Percentiles rank a stretch among this genome's conserved stretches.
phyloP scores from a whole-genome alignment of 2,888 invertebrate species.

The Metalampra italica region DNA sequence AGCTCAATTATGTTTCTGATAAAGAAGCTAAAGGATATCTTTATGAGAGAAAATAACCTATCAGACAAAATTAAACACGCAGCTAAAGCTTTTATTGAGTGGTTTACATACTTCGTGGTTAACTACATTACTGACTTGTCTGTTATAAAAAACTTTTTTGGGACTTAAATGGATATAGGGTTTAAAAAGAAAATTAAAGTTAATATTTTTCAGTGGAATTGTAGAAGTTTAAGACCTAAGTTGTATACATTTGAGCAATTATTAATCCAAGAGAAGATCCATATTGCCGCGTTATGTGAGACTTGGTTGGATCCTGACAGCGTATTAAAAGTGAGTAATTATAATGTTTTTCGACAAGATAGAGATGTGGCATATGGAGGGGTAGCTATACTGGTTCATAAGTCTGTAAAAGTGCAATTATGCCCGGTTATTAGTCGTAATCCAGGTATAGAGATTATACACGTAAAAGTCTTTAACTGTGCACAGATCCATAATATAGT shows the following conservation, averaged over 20 bases:
- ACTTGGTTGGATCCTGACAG: constrained; percentile 15
- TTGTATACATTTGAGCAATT: constrained; percentile 3
- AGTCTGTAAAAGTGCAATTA: constrained; percentile 6
- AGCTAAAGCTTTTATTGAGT: background rate
- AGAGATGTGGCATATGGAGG: constrained; percentile 13
- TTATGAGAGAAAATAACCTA: too few relatives aligned
- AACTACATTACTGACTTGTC: too few relatives aligned
- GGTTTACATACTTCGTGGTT: too few relatives aligned
- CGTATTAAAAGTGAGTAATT: constrained; percentile 3
- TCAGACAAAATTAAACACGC: background rate
- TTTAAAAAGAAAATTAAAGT: background rate
- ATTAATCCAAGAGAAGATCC: too few relatives aligned
- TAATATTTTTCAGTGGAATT: constrained; percentile 13
- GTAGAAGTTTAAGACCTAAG: constrained; percentile 11
- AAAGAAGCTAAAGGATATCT: background rate
- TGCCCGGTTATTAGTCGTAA: constrained; percentile 1
- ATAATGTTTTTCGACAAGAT: constrained; percentile 11
- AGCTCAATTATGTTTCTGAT: too few relatives aligned
- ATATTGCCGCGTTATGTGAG: too few relatives aligned
- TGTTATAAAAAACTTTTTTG: too few relatives aligned
- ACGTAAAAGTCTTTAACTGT: constrained; percentile 11
- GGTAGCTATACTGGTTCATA: constrained; percentile 13
- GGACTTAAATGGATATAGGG: too few relatives aligned
- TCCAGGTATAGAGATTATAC: constrained; percentile 6
- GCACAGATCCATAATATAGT: constrained; percentile 8